phyloP scores from a whole-genome alignment of 2,888 invertebrate species.

The Andrena chrysosceles region DNA sequence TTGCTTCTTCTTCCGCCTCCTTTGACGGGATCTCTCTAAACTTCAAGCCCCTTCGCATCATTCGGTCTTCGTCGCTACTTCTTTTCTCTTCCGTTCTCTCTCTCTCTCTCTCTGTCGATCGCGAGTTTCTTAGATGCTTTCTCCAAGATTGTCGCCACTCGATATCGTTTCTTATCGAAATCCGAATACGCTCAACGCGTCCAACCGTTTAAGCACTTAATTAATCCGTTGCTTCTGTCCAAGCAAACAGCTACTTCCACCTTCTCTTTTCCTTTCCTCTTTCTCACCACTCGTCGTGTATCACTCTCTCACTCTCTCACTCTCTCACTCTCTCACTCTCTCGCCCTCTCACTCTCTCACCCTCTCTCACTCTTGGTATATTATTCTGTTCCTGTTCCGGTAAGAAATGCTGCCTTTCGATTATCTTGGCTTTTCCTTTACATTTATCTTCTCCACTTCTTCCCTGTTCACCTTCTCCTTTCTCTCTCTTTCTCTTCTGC shows the following conservation, averaged over 20 bases:
- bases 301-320: neutral
- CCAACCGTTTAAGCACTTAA: slow-evolving; percentile 4
- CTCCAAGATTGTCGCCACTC: no score
- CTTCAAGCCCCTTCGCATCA: slow-evolving; percentile 52
- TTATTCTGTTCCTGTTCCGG: no score
- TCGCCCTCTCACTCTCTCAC: neutral
- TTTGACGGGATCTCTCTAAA: slow-evolving; percentile 21
- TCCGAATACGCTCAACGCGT: neutral
- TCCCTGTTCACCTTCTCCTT: slow-evolving; percentile 1
- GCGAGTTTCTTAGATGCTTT: no score
- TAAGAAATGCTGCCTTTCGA: no score
- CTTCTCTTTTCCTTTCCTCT: slow-evolving; percentile 21
- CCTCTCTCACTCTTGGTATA: no score
- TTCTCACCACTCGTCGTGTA: neutral
- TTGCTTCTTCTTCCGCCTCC: slow-evolving; percentile 16
- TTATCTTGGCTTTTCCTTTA: no score
- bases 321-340: neutral
- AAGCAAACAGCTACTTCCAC: slow-evolving; percentile 37
- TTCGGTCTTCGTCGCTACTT: slow-evolving; percentile 31
- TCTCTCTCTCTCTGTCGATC: no score
- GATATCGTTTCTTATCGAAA: neutral
- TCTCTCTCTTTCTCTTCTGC: neutral
- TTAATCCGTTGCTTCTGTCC: slow-evolving; percentile 24
- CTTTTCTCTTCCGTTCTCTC: no score
- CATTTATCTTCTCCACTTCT: no score